phyloP scores from a whole-genome alignment of 2,888 invertebrate species.

The Acanthosepion lycidas region DNA sequence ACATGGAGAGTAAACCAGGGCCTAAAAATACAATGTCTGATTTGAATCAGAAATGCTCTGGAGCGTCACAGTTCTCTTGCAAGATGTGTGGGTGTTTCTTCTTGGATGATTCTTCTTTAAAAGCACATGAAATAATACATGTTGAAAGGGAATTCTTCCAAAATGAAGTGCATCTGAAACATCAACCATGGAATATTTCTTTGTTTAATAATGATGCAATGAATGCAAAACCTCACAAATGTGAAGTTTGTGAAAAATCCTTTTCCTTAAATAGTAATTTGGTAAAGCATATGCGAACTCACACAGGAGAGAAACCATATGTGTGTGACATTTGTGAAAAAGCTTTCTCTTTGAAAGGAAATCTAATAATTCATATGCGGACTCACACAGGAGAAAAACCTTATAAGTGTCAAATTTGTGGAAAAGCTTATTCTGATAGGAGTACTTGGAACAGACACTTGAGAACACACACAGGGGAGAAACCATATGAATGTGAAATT shows the following conservation, averaged over 20 bases:
- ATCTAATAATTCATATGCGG: neutral
- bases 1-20: neutral
- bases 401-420: conserved; percentile 34
- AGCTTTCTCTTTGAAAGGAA: neutral
- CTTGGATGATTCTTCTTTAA: neutral
- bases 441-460: neutral
- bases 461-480: conserved; percentile 41
- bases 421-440: neutral
- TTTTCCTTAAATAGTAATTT: conserved; percentile 13
- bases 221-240: neutral
- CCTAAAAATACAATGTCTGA: neutral
- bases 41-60: neutral
- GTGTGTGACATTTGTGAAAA: conserved; percentile 13
- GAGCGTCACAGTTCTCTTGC: neutral
- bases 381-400: conserved; percentile 42
- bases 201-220: neutral
- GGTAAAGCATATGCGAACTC: neutral
- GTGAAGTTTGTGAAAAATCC: conserved; percentile 43
- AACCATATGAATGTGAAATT: conserved; percentile 18
- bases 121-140: neutral
- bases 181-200: neutral
- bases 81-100: neutral
- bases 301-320: conserved; percentile 40
- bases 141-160: neutral
- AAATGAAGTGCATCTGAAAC: neutral